A percentile compares a stretch with the other conserved stretches of the same genome.
These are phyloP conservation scores for Ashinkailepas kermadecensis DNA, from an alignment of 2,888 invertebrate genomes.

Conservation along the genomic window DNA sequence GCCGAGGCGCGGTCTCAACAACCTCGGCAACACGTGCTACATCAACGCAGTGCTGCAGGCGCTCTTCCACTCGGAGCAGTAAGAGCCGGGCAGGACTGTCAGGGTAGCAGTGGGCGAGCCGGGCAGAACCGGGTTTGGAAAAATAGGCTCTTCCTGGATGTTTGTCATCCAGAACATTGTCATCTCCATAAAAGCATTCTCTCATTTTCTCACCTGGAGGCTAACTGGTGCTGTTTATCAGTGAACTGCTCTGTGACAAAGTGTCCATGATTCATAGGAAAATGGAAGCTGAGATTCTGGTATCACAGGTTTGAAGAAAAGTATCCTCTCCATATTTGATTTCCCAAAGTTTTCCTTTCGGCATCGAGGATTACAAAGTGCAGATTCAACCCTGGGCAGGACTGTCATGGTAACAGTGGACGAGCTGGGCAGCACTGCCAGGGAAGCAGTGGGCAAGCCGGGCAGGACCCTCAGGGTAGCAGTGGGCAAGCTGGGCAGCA, in stretches of 20 bases:
- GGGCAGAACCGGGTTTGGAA: background rate
- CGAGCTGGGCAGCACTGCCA: too few relatives aligned
- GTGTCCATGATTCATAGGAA: too few relatives aligned
- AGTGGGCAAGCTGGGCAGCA: too few relatives aligned
- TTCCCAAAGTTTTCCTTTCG: too few relatives aligned
- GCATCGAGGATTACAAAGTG: too few relatives aligned
- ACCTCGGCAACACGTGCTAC: conserved; percentile 32
- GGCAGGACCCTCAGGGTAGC: too few relatives aligned
- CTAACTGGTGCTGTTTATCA: too few relatives aligned
- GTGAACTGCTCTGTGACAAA: background rate
- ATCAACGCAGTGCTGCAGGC: conserved; percentile 33
- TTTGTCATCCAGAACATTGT: background rate
- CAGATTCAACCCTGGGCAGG: too few relatives aligned
- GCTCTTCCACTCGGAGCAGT: conserved; percentile 32
- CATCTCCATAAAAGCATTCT: background rate
- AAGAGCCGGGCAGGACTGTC: background rate
- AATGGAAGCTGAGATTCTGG: too few relatives aligned
- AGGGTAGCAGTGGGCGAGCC: background rate
- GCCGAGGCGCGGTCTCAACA: conserved; percentile 26
- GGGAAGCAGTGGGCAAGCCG: too few relatives aligned
- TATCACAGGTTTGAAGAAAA: too few relatives aligned
- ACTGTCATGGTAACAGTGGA: background rate
- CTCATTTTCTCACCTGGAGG: background rate
- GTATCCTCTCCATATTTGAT: too few relatives aligned
- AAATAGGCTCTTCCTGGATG: background rate